These are phyloP conservation scores for Cettia cetti DNA, from an alignment of 2,113 vertebrate genomes.

Conservation along the genomic window DNA sequence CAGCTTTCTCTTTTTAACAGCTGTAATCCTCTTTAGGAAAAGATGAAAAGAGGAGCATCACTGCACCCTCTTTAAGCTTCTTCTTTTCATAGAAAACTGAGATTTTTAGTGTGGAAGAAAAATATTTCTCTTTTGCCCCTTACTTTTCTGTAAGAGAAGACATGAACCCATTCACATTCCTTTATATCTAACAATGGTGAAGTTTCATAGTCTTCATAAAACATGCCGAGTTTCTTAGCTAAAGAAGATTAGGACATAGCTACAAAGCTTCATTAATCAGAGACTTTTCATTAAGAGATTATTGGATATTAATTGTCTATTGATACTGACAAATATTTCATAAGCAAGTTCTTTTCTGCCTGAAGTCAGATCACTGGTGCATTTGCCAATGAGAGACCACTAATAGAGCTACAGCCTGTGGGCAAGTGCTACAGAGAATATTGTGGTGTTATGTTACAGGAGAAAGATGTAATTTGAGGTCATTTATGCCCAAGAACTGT, in stretches of 20 bases:
- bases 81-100: background rate
- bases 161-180: background rate
- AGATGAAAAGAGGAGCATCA: background rate
- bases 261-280: background rate
- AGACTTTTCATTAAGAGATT: background rate
- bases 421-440: background rate
- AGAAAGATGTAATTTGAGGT: background rate
- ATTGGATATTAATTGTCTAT: background rate
- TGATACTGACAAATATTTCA: background rate
- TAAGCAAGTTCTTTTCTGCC: background rate
- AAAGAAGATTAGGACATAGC: background rate
- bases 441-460: background rate
- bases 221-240: background rate
- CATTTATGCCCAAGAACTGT: background rate
- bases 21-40: background rate
- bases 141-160: background rate
- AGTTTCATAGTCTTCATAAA: background rate
- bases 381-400: background rate
- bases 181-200: background rate
- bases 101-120: background rate
- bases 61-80: background rate
- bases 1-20: background rate
- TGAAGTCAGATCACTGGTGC: background rate
- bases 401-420: background rate
- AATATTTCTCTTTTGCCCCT: background rate